These are phyloP conservation scores for Oligia strigilis DNA, from an alignment of 2,888 invertebrate genomes.

Conservation along the genomic window DNA sequence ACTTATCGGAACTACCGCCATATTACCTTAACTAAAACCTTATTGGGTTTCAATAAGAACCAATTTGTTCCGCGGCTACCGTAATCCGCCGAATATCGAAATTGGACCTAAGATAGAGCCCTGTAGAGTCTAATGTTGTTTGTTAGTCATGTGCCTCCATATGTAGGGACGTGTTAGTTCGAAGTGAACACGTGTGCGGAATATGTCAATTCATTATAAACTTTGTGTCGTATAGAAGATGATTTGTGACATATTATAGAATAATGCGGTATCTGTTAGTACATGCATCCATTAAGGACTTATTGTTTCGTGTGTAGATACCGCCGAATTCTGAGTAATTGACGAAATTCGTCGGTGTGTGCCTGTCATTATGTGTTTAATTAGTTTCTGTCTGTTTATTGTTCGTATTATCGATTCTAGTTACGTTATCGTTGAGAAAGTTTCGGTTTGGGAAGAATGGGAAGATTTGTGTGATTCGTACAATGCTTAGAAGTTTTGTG, in stretches of 20 bases:
- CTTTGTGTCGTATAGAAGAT: conserved; percentile 87
- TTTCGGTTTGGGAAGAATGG: conserved; percentile 55
- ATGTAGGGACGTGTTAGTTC: conserved; percentile 71
- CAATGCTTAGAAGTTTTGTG: conserved; percentile 45
- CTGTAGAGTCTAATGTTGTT: conserved; percentile 65
- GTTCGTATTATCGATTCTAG: conserved; percentile 74
- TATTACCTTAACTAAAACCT: conserved; percentile 65
- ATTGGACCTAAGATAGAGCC: conserved; percentile 29
- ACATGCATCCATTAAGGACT: conserved; percentile 82
- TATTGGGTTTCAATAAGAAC: conserved; percentile 71
- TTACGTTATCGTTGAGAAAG: conserved; percentile 66
- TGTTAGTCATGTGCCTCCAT: conserved; percentile 44
- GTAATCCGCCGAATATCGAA: conserved; percentile 28
- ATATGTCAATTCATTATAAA: conserved; percentile 90
- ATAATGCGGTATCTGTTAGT: conserved; percentile 87
- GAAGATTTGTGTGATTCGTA: conserved; percentile 54
- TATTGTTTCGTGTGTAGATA: conserved; percentile 82
- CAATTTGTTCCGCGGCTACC: conserved; percentile 66
- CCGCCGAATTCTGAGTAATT: conserved; percentile 84
- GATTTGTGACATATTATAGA: conserved; percentile 90
- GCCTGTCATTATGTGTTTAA: conserved; percentile 77
- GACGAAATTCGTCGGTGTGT: conserved; percentile 79
- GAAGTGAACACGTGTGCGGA: conserved; percentile 85
- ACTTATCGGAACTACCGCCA: conserved; percentile 69
- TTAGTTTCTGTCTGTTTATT: conserved; percentile 78